These are phyloP conservation scores for Antedon mediterranea DNA, from an alignment of 53 echinoderm and acorn worm species.

Conservation along the genomic window DNA sequence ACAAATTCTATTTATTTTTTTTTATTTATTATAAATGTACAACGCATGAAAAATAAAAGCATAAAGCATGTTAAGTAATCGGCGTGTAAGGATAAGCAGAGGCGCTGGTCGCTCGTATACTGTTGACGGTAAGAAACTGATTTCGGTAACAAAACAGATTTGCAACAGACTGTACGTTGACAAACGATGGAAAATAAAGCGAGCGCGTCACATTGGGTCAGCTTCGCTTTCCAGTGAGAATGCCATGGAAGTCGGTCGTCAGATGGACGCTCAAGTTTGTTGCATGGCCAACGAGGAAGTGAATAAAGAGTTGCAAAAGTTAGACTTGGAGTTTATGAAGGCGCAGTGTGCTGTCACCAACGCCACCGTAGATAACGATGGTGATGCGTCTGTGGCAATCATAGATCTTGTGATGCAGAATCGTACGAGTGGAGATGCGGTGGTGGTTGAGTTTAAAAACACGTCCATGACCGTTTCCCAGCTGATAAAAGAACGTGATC, in stretches of 20 bases:
- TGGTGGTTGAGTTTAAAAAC: background rate
- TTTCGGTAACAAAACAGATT: background rate
- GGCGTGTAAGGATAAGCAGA: too few relatives aligned
- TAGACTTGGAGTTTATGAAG: background rate
- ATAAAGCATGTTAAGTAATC: too few relatives aligned
- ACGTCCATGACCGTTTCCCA: background rate
- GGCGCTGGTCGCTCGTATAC: too few relatives aligned
- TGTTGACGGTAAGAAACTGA: background rate
- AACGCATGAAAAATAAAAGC: too few relatives aligned
- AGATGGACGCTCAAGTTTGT: background rate
- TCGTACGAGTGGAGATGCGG: background rate
- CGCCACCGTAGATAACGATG: background rate
- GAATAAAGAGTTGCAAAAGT: background rate
- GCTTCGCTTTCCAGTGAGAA: background rate
- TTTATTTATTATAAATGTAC: too few relatives aligned
- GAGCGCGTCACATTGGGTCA: background rate
- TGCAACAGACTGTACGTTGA: background rate
- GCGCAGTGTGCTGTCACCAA: background rate
- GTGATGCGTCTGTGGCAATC: background rate
- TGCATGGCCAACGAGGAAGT: background rate
- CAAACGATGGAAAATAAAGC: background rate
- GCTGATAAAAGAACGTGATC: background rate
- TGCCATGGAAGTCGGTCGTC: background rate
- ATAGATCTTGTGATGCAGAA: background rate
- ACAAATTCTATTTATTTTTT: too few relatives aligned